phyloP scores from a whole-genome alignment of 2,888 invertebrate species.

The Synergus laeviventris region DNA sequence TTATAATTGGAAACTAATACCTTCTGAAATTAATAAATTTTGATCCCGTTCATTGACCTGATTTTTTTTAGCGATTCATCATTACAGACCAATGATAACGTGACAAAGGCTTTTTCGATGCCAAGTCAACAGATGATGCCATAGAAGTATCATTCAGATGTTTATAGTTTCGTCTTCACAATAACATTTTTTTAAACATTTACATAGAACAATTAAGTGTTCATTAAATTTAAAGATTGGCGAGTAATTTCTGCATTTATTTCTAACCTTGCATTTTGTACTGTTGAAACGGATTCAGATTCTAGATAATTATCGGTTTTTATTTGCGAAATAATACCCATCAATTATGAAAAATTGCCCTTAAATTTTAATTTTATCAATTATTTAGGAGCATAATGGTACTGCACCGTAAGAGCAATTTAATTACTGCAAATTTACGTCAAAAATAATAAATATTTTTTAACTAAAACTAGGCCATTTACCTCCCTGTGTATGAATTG shows the following conservation, averaged over 20 bases:
- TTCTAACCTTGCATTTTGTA: neutral
- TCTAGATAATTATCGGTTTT: neutral
- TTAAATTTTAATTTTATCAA: neutral
- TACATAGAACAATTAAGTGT: neutral
- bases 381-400: no score
- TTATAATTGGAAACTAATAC: neutral
- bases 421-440: no score
- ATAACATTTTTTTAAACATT: neutral
- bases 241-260: neutral
- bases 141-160: neutral
- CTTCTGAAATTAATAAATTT: neutral
- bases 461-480: no score
- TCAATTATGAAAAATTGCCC: no score
- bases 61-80: slow-evolving; percentile 47
- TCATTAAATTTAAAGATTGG: neutral
- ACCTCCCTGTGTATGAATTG: no score
- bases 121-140: slow-evolving; percentile 13
- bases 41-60: neutral
- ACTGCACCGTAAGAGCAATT: no score
- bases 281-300: slow-evolving; percentile 8
- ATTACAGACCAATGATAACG: slow-evolving; percentile 58
- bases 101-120: slow-evolving; percentile 60
- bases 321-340: neutral
- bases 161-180: neutral
- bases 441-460: no score